Evolutionary conservation across 2,113 vertebrate genomes (phyloP), one percentile per base, ranked within the genome.

Genomic region (Rhinolophus ferrumequinum): DNA sequence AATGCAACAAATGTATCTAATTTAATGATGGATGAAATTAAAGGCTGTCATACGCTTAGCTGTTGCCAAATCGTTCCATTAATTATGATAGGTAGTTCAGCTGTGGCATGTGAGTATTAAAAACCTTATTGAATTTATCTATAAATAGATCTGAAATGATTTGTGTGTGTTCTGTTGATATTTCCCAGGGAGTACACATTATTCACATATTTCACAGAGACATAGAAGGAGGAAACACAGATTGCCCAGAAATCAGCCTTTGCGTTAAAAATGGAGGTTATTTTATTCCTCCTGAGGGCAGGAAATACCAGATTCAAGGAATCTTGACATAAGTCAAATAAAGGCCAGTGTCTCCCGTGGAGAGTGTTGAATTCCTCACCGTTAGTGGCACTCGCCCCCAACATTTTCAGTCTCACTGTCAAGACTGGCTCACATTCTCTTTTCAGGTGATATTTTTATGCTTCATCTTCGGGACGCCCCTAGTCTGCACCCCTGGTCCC

Each of bases 11-110:
- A 81, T 18, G 15, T 38, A 44, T 86, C 82, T 66, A 4, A 33
- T 93, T 86, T 86, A 93, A 56, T 85, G 76, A 93, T 56, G 10
- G 79, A 58, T 54, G 79, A 86, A 96, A 86, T 79, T 85, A 73
- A 83, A 38, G 15, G 56, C 24, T 60, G 38, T 80, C 75, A 35
- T 26, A 2, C 66, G 19, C 73, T 91, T 95, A 18, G 41, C 30
- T 24, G 5, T 62, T 77, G 30, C 44, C 96, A 93, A 15, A 86
- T 33, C n/a, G 9, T 77, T 87, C 24, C 54, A 35, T 77, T 89
- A 50, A 88, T 88, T 86, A 69, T 38, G 35, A 75, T 64, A 33
- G 28, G 50, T 72, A 30, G 44, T 80, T 91, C 58, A 4, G 14
- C 30, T 47, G 15, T 64, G 12, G 33, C 33, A 8, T 54, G 2